Base-by-base conservation (phyloP, 2,797 vertebrate species). In the Thalassophryne amazonica region DNA sequence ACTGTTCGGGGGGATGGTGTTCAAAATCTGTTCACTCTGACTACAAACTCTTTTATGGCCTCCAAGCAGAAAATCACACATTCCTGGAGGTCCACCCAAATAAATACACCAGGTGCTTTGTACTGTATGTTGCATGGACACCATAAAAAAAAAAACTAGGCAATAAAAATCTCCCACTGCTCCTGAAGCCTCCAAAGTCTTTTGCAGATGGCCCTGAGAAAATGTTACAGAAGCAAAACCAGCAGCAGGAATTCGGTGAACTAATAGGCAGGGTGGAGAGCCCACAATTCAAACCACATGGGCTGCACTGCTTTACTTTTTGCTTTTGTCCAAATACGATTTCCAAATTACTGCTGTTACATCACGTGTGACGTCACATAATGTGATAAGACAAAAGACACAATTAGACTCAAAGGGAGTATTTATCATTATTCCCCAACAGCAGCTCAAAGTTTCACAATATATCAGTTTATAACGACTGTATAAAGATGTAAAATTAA, bases 281-380 rank as follows among this genome's bases (percentile, higher is more conserved):
- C 24, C 35, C 60, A 25, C 50, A 75, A 89, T 89, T 32, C 76
- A 87, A 89, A 13, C 83, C 88, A 91, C 87, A 89, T 90, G 90
- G 83, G 66, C 42, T 40, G 38, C 52, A 32, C 46, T 66, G 50
- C 41, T 61, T 73, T 61, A 51, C 73, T 76, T 14, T 57, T 31
- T 57, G 49, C 52, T 60, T 28, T 23, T 61, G 46, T 57, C 33
- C 60, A 74, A 35, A 71, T 47, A n/a, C n/a, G 51, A 65, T 85
- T 73, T 57, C 43, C 48, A 71, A 64, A 13, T 35, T 51, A 39
- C 25, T 60, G 20, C 46, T 51, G 49, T 48, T 47, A 56, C 18
- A 4, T 72, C 69, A 60, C 49, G 35, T 76, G 42, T 21, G 13
- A 22, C 40, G 28, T 14, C 32, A 21, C 27, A 5, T 6, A 7